Percentiles rank a stretch among this genome's conserved stretches.
Conservation (phyloP, 2,888 invertebrate species). For the Noctua comes region DNA sequence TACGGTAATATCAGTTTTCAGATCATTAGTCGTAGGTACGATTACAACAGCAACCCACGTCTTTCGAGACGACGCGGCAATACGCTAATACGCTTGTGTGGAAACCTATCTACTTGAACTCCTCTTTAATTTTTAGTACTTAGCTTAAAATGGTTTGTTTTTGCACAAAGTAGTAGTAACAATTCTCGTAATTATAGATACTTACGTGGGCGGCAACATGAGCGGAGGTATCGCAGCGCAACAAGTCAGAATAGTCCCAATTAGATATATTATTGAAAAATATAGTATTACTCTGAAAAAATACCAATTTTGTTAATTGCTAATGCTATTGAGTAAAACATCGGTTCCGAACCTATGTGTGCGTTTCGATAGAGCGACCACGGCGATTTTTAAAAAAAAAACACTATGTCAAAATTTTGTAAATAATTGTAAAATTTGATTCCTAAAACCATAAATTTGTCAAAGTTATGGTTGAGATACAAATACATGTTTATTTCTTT, state of each 20-base stretch:
- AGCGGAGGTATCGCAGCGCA: constrained; percentile 90
- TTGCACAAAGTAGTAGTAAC: not conserved
- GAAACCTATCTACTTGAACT: not conserved
- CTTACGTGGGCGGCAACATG: constrained; percentile 90
- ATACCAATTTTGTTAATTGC: not conserved
- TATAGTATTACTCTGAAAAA: constrained; percentile 93
- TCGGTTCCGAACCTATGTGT: not conserved
- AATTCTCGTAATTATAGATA: constrained; percentile 36
- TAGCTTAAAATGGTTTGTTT: not conserved
- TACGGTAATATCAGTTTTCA: not conserved
- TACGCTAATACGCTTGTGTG: not conserved
- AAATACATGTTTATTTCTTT: no score
- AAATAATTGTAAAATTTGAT: no score
- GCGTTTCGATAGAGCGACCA: no score
- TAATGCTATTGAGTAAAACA: not conserved
- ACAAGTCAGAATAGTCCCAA: constrained; percentile 93
- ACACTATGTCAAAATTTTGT: no score
- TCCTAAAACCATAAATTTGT: no score
- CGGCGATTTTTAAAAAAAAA: no score
- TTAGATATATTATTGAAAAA: constrained; percentile 93
- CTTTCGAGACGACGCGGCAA: not conserved
- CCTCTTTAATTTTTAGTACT: not conserved
- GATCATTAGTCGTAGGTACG: not conserved
- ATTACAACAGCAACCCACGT: not conserved
- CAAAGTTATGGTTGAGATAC: no score